A percentile compares a stretch with the other conserved stretches of the same genome.
Evolutionary conservation across 2,888 invertebrate genomes (phyloP).

Genomic region (Apoda limacodes): DNA sequence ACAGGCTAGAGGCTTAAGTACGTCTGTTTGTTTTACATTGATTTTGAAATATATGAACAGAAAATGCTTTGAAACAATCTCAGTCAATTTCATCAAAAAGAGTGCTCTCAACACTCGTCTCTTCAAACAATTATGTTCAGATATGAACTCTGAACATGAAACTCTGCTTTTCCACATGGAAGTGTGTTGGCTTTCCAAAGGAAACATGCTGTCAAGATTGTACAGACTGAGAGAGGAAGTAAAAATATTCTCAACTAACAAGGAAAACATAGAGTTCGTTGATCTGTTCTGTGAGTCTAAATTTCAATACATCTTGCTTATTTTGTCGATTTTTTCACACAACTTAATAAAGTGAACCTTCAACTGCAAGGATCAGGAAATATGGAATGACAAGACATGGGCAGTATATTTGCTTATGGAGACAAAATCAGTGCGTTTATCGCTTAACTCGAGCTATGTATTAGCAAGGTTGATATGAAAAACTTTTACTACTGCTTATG

Average conservation of each 20-base stretch:
- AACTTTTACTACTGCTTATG: too few species aligned
- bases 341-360: conserved; percentile 12
- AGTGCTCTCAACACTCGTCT: too few species aligned
- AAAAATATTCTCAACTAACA: conserved; percentile 10
- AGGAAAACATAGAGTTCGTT: too few species aligned
- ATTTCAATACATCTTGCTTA: conserved; percentile 12
- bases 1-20: too few species aligned
- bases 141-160: too few species aligned
- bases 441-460: conserved; percentile 16
- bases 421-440: conserved; percentile 16
- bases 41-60: too few species aligned
- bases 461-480: conserved; percentile 8
- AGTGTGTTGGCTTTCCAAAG: conserved; percentile 6
- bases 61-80: too few species aligned
- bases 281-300: conserved; percentile 14
- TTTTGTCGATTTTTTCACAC: conserved; percentile 12
- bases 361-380: conserved; percentile 13
- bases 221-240: conserved; percentile 6
- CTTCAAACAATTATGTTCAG: too few species aligned
- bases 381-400: conserved; percentile 12
- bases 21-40: too few species aligned
- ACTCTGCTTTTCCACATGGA: too few species aligned
- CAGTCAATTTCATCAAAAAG: too few species aligned
- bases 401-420: conserved; percentile 11
- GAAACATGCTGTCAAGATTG: too few species aligned